A percentile compares a stretch with the other conserved stretches of the same genome.
These are phyloP conservation scores for Corythornis leucogaster DNA, from an alignment of 2,797 vertebrate genomes.

Conservation along the genomic window DNA sequence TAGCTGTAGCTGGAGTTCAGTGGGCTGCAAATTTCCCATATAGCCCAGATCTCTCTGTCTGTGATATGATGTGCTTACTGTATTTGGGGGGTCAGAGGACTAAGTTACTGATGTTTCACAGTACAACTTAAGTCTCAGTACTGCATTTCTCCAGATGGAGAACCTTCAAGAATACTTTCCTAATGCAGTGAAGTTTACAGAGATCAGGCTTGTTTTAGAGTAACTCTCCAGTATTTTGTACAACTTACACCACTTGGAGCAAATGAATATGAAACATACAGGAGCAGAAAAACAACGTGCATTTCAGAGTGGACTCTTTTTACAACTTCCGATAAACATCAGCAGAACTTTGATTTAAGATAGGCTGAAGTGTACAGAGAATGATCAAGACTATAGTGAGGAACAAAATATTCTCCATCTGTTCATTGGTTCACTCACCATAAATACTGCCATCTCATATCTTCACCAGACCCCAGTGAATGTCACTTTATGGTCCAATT, in stretches of 20 bases:
- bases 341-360: background rate
- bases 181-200: background rate
- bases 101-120: background rate
- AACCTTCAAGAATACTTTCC: background rate
- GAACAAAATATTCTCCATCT: background rate
- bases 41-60: background rate
- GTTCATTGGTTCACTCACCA: background rate
- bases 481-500: background rate
- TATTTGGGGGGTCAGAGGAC: too few relatives aligned
- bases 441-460: background rate
- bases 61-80: rapidly evolving
- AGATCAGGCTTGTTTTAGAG: background rate
- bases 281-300: background rate
- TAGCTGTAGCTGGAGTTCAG: background rate
- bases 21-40: background rate
- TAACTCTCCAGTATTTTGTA: background rate
- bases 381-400: background rate
- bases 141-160: background rate
- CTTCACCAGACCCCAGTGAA: background rate
- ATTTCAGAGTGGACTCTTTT: background rate
- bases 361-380: background rate
- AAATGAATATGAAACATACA: background rate
- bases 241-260: background rate
- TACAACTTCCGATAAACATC: background rate
- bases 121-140: background rate